Evolutionary conservation across 2,888 invertebrate species (phyloP).

Genomic region (Scaeva pyrastri): DNA sequence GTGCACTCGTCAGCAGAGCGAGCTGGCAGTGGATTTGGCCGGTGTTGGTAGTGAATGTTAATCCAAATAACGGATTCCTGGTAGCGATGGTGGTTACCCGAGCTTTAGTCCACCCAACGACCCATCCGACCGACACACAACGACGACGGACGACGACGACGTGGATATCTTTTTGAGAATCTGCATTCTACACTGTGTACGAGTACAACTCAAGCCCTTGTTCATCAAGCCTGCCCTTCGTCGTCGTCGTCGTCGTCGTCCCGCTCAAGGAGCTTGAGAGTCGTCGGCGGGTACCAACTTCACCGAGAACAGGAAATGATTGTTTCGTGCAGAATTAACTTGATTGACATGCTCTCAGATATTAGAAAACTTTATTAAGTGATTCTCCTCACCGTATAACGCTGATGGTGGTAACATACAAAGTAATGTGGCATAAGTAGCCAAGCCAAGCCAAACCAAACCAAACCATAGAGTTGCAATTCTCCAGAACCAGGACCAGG

Average conservation of each 20-base stretch:
- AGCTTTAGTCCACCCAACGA: conserved; percentile 26
- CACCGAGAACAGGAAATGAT: conserved; percentile 65
- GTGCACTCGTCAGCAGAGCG: conserved; percentile 44
- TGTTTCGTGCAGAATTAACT: conserved; percentile 74
- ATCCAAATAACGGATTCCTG: conserved; percentile 56
- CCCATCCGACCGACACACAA: no score
- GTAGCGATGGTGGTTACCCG: conserved; percentile 64
- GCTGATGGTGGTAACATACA: conserved; percentile 15
- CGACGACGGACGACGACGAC: no score
- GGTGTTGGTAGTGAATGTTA: conserved; percentile 44
- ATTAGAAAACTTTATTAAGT: conserved; percentile 70
- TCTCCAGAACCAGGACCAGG: not conserved
- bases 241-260: no score
- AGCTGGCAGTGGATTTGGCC: conserved; percentile 16
- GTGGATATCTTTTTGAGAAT: conserved; percentile 64
- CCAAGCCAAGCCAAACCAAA: not conserved
- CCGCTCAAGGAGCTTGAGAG: no score
- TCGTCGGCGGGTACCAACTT: conserved; percentile 1
- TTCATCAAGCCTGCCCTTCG: not conserved
- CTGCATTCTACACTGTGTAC: conserved; percentile 1
- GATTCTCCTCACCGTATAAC: conserved; percentile 23
- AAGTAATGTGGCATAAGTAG: conserved; percentile 41
- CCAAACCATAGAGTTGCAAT: not conserved
- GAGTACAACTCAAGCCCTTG: not conserved
- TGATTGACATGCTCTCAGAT: conserved; percentile 71